These are phyloP conservation scores for Mesoligia furuncula DNA, from an alignment of 2,888 invertebrate species.

Conservation along the genomic window DNA sequence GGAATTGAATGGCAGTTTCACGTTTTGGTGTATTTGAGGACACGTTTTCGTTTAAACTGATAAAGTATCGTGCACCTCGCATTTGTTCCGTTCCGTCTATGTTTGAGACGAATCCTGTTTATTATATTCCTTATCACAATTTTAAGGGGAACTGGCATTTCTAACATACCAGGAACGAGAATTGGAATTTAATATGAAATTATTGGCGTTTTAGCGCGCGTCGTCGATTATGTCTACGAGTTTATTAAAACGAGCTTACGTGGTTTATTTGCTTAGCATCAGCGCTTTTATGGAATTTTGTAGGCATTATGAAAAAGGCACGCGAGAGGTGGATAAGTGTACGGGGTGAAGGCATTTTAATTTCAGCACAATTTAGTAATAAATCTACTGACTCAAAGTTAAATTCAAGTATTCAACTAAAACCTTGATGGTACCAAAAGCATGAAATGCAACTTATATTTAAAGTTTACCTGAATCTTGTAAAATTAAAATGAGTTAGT, in stretches of 20 bases:
- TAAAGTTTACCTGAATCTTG: background rate
- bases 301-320: constrained; percentile 29
- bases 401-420: background rate
- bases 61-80: constrained; percentile 35
- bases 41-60: constrained; percentile 48
- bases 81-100: constrained; percentile 10
- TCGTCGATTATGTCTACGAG: constrained; percentile 19
- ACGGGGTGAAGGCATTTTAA: constrained; percentile 11
- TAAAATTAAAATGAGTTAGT: background rate
- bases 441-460: background rate
- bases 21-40: constrained; percentile 44
- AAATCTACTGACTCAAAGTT: background rate
- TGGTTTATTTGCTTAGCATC: constrained; percentile 48
- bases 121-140: constrained; percentile 4
- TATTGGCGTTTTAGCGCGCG: constrained; percentile 28
- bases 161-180: constrained; percentile 6
- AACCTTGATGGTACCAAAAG: background rate
- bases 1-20: constrained; percentile 51
- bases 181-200: constrained; percentile 40
- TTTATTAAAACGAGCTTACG: constrained; percentile 49
- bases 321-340: background rate
- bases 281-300: constrained; percentile 24
- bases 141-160: constrained; percentile 6
- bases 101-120: background rate
- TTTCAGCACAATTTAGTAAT: constrained; percentile 2